Conservation (phyloP, 2,888 invertebrate genomes). For the Rhabditoides inermis region DNA sequence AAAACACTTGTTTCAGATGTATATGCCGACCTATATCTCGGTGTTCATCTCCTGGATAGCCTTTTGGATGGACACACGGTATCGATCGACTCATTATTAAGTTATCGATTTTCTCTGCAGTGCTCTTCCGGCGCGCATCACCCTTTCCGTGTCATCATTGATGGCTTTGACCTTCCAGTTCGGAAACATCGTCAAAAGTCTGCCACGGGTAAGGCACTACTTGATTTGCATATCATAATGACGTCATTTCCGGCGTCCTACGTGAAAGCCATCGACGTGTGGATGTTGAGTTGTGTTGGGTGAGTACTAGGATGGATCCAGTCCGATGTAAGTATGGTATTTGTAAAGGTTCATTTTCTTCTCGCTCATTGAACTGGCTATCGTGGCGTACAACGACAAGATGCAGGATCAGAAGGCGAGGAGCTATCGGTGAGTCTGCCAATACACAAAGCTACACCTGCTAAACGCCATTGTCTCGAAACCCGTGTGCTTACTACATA, state of each 20-base stretch:
- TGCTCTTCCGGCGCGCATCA: slow-evolving; percentile 50
- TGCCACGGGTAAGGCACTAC: slow-evolving; percentile 27
- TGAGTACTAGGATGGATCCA: slow-evolving; percentile 2
- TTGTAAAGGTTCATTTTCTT: slow-evolving; percentile 37
- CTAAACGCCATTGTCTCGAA: too few species aligned
- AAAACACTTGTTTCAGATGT: slow-evolving; percentile 41
- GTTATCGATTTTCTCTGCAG: neutral
- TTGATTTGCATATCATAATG: neutral
- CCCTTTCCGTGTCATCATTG: slow-evolving; percentile 45
- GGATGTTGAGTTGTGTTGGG: slow-evolving; percentile 43
- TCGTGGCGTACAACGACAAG: slow-evolving; percentile 51
- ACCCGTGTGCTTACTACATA: too few species aligned
- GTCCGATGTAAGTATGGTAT: neutral
- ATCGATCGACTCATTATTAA: too few species aligned
- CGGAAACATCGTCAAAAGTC: slow-evolving; percentile 46
- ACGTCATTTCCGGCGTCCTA: slow-evolving; percentile 34
- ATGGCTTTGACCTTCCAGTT: slow-evolving; percentile 52
- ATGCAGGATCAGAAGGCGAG: slow-evolving; percentile 46
- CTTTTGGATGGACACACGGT: slow-evolving; percentile 49
- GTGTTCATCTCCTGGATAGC: slow-evolving; percentile 52
- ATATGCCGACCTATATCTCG: slow-evolving; percentile 49
- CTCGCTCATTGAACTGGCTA: slow-evolving; percentile 45
- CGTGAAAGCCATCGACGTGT: slow-evolving; percentile 49
- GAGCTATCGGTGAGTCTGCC: too few species aligned
- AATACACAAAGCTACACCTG: too few species aligned